A percentile compares a stretch with the other conserved stretches of the same genome.
phyloP scores from a whole-genome alignment of 2,888 invertebrate species.

The Drosophila buzzatii region DNA sequence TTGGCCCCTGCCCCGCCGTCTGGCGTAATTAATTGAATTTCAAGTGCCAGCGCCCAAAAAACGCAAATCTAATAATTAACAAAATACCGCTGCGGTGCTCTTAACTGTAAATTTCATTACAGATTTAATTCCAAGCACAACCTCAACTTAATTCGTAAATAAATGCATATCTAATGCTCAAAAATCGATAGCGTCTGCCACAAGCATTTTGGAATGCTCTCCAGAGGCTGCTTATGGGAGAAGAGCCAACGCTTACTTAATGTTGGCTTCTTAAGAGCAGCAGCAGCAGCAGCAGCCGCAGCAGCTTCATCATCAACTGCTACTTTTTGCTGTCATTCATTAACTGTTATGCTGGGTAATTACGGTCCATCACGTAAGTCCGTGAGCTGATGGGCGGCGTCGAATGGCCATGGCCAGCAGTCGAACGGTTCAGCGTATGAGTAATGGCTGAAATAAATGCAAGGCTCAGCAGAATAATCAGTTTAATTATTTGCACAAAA shows the following conservation, averaged over 20 bases:
- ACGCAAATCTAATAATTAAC: conserved; percentile 34
- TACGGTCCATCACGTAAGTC: conserved; percentile 41
- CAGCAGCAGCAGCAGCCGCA: too few species aligned
- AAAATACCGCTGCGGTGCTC: conserved; percentile 11
- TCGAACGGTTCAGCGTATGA: not conserved
- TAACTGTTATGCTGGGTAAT: conserved; percentile 51
- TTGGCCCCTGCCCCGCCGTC: not conserved
- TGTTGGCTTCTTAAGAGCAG: conserved; percentile 24
- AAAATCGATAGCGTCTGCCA: conserved; percentile 1
- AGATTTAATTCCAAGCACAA: conserved; percentile 4
- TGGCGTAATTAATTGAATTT: conserved; percentile 72
- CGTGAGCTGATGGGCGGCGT: conserved; percentile 22
- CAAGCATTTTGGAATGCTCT: not conserved
- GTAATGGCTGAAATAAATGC: conserved; percentile 18
- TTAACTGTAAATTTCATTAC: conserved; percentile 27
- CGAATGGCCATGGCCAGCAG: conserved; percentile 13
- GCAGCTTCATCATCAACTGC: not conserved
- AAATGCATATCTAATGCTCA: conserved; percentile 6
- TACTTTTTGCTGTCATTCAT: conserved; percentile 33
- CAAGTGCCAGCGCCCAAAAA: conserved; percentile 34
- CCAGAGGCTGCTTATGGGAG: not conserved
- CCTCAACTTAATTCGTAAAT: not conserved
- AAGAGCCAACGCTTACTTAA: conserved; percentile 13
- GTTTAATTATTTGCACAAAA: conserved; percentile 9
- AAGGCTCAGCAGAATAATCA: conserved; percentile 31